Base-by-base conservation (phyloP, 1,140 invertebrate genomes). In the Dendrolimus punctatus region DNA sequence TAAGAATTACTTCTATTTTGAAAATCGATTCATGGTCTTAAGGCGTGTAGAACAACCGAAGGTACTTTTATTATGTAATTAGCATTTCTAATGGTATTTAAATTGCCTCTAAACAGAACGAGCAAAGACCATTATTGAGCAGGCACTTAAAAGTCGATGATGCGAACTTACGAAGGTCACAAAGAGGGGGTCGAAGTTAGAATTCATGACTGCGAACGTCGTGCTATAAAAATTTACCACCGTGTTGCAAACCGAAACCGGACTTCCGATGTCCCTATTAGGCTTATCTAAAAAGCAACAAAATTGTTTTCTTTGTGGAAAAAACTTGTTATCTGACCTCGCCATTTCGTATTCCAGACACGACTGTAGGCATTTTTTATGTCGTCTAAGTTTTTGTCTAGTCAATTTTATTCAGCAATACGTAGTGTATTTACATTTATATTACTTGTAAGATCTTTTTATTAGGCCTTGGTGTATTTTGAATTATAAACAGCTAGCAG, bases 361-460 rank as follows among this genome's bases (percentile, higher is more conserved):
- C 42, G 44, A 23, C 42, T 40, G 9, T 40, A 50, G 42, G 40
- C 9, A 23, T 23, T 45, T 45, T 52, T 55, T 60, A n/a, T 52
- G 36, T 44, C 41, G 51, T 58, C 51, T 44, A 40, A 37, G 43
- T 59, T 49, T 59, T 49, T 41, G 49, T 38, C 37, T 36, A 55
- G 58, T 54, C 40, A 37, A 49, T 60, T 60, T 55, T 51, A 41
- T 43, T 54, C 8, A 47, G 47, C n/a, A 9, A 42, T 51, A 51
- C 36, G 40, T 23, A 4, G 36, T 46, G 55, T 55, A 55, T 60
- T 60, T 53, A 49, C 58, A 60, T 60, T 55, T 60, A 55, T 45
- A 60, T 60, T 60, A 51, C 47, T 23, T 46, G 39, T n/a, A 6
- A 6, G 39, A 37, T 4, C 23, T 8, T 39, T 44, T 50, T 51